A percentile compares a stretch with the other conserved stretches of the same genome.
These are phyloP conservation scores for Diphyllodes magnificus DNA, from an alignment of 2,113 vertebrate species.

Conservation along the genomic window DNA sequence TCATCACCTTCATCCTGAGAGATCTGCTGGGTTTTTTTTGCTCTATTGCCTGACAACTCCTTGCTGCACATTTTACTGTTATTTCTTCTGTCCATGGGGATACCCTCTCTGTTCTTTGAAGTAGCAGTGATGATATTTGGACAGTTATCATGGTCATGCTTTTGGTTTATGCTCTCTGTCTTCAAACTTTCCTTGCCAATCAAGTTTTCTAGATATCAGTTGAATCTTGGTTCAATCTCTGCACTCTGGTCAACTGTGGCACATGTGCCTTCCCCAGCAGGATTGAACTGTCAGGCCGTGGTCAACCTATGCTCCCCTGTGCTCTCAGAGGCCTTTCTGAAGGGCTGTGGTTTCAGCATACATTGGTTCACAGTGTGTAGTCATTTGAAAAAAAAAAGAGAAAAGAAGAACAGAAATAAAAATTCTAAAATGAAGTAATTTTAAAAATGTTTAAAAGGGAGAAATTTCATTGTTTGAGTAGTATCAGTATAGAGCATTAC, in stretches of 20 bases:
- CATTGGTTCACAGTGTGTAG: background rate
- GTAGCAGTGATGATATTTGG: background rate
- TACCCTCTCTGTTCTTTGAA: background rate
- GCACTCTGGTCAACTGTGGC: background rate
- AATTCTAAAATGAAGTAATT: background rate
- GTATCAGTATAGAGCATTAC: background rate
- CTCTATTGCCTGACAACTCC: background rate
- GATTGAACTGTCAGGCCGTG: accelerated
- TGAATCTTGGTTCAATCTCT: background rate
- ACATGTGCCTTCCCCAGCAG: background rate
- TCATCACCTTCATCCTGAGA: background rate
- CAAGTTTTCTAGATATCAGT: background rate
- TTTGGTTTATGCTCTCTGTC: background rate
- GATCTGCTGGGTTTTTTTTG: background rate
- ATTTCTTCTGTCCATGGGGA: background rate
- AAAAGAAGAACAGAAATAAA: background rate
- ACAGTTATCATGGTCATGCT: background rate
- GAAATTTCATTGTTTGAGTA: background rate
- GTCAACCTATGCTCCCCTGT: background rate
- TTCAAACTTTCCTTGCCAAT: background rate
- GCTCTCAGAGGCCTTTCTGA: background rate
- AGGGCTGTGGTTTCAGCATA: background rate
- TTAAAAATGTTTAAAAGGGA: background rate
- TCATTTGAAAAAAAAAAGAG: background rate
- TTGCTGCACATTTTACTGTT: accelerated